Base-by-base conservation (phyloP, 2,797 vertebrate genomes). In the Margarornis squamiger region DNA sequence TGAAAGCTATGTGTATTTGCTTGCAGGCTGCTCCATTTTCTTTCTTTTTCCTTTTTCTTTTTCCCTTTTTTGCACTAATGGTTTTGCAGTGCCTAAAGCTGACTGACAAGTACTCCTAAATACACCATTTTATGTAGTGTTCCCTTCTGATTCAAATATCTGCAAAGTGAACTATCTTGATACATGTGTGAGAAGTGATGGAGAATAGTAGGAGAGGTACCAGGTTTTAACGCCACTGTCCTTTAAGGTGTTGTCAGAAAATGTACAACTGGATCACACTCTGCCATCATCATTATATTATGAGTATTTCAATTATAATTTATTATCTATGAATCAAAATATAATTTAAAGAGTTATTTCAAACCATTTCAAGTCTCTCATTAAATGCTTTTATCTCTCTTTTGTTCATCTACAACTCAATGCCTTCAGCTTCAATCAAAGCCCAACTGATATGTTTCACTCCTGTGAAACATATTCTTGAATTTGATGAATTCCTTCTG, bases 221-320 rank as follows among this genome's bases (percentile, higher is more conserved):
- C 23, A 68, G 14, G 2, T n/a, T 76, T 67, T 57, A 84, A 32
- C 27, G 34, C 13, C 23, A 9, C 6, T 49, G 30, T 48, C n/a
- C 23, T 14, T 82, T 29, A 71, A 34, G 32, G 3, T 27, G 26
- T 9, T 72, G 14, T 19, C 46, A 87, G 90, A 82, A 92, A 77
- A 73, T 30, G 26, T 75, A 29, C 41, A 93, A 65, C 16, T 27
- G 61, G 46, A 63, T 59, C 51, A 70, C 2, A 4, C 7, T 88
- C 67, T 71, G n/a, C 12, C 59, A 21, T 70, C 43, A 75, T 78
- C 58, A 68, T 46, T 86, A 59, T 39, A 16, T 52, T 62, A 17
- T 41, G 7, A 84, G 9, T 59, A 86, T 83, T 90, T 92, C 54
- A 85, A 66, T 87, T 95, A 59, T 30, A 79, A 87, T 94, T 90